Base-by-base conservation (phyloP, 1,140 invertebrate genomes). In the Drosophila cardini region DNA sequence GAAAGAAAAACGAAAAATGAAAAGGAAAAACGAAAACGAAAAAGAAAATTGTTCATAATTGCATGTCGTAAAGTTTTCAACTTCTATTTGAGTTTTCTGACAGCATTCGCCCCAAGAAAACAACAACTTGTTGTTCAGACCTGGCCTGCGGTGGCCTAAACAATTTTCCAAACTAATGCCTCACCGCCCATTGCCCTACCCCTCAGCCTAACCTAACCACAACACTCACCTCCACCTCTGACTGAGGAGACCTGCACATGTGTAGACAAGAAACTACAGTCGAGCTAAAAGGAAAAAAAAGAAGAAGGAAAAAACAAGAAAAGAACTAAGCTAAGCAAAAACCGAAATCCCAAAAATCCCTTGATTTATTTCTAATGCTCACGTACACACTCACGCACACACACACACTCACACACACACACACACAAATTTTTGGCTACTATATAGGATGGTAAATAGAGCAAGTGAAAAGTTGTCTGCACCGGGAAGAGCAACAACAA, bases 121-220 rank as follows among this genome's bases (percentile, higher is more conserved):
- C 83, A 68, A 86, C 78, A 87, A 86, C 62, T 83, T 86, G 79
- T 79, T 87, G 76, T 80, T 72, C 64, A 55, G 18, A 48, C 78
- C 78, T 67, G 83, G 78, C 75, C 63, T 86, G 83, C 72, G 83
- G 83, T 79, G 72, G 76, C 52, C 83, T 73, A 73, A 86, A 86
- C 84, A 86, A 86, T 86, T 86, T 86, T 89, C 83, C 83, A 79
- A 86, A 86, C 83, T 89, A 76, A 86, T 86, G 70, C 83, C 82
- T n/a, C 50, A 43, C 34, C 43, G 46, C 18, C 16, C 30, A 40
- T 42, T 56, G 40, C 38, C 38, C 34, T 11, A 18, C 13, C 30
- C 32, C 32, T n/a, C 32, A 26, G 21, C 5, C 21, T 15, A 2
- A 18, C 38, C n/a, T n/a, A 45, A 55, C 52, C 52, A 16, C 52